Conservation (phyloP, 2,113 vertebrate genomes). For the Passer montanus region DNA sequence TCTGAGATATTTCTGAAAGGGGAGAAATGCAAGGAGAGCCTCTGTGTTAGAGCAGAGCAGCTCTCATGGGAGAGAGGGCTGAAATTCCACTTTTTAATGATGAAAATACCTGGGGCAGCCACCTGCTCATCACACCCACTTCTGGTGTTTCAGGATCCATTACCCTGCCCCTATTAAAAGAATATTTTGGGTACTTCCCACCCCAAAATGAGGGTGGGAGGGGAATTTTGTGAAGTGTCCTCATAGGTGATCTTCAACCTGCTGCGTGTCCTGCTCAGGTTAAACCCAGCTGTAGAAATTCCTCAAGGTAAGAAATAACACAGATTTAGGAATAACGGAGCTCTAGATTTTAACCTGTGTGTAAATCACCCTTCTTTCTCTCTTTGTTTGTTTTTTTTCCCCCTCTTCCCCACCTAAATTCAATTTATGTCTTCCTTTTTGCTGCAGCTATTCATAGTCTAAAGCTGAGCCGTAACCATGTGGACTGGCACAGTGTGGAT, state of each 20-base stretch:
- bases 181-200: not conserved
- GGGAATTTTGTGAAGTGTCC: not conserved
- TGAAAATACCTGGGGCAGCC: not conserved
- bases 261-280: not conserved
- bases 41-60: not conserved
- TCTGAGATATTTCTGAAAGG: not conserved
- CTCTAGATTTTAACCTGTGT: not conserved
- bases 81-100: not conserved
- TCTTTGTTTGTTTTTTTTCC: not conserved
- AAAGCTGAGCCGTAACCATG: slow-evolving; percentile 92
- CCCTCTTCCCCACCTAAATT: not conserved
- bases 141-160: not conserved
- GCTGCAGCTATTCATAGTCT: slow-evolving; percentile 88
- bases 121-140: not conserved
- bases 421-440: slow-evolving; percentile 20
- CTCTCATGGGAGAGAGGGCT: not conserved
- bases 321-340: accelerated
- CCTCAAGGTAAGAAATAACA: slow-evolving; percentile 6
- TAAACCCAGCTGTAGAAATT: not conserved
- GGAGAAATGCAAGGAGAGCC: not conserved
- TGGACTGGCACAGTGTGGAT: slow-evolving; percentile 96
- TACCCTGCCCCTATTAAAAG: not conserved
- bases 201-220: not conserved
- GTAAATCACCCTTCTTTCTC: not conserved
- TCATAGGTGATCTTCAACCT: not conserved